phyloP scores from a whole-genome alignment of 1,140 invertebrate species.

The Grapholita molesta region DNA sequence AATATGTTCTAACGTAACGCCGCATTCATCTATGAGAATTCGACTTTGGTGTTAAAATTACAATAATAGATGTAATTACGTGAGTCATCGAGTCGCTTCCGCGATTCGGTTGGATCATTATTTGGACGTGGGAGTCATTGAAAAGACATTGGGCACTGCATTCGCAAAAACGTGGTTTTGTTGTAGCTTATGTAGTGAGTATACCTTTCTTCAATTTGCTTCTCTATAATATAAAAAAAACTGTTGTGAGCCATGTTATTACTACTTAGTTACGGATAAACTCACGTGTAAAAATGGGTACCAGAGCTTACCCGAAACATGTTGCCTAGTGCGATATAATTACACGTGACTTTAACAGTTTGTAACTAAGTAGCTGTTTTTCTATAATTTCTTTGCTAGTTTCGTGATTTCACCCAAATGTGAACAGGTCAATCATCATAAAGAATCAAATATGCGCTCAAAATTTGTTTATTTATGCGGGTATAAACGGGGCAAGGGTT shows the following conservation, averaged over 20 bases:
- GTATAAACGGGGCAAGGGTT: not conserved
- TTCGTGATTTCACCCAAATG: too few species aligned
- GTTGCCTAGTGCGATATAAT: too few species aligned
- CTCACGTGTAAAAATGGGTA: too few species aligned
- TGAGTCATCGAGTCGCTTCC: slow-evolving; percentile 15
- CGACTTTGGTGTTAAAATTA: slow-evolving; percentile 5
- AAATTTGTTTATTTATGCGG: not conserved
- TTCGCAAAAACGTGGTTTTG: not conserved
- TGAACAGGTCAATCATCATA: too few species aligned
- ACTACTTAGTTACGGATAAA: too few species aligned
- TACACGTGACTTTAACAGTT: too few species aligned
- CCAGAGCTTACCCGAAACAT: too few species aligned
- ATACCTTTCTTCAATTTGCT: not conserved
- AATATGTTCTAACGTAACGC: not conserved
- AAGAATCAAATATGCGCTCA: too few species aligned
- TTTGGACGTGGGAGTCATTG: slow-evolving; percentile 27
- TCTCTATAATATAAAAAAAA: not conserved
- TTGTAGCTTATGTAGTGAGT: not conserved
- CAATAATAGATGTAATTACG: slow-evolving; percentile 13
- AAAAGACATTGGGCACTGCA: slow-evolving; percentile 15
- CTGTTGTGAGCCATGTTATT: too few species aligned
- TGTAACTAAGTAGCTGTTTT: too few species aligned
- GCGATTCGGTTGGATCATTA: slow-evolving; percentile 20
- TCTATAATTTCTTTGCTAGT: not conserved
- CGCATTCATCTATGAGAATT: not conserved